A percentile compares a stretch with the other conserved stretches of the same genome.
Evolutionary conservation across 1,140 invertebrate genomes (phyloP).

Genomic region (Apis florea): DNA sequence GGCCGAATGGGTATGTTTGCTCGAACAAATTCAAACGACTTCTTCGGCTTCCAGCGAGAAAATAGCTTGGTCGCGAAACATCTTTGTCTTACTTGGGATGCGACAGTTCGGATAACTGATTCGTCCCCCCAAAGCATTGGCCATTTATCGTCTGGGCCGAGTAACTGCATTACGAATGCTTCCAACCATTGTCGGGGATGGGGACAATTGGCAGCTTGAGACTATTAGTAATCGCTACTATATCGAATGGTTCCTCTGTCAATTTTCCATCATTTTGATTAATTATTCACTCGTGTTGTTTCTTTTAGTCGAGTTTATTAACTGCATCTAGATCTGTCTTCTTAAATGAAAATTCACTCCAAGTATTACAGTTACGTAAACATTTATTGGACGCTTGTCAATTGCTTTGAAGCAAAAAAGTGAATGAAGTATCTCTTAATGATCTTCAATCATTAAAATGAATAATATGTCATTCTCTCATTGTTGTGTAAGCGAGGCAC

Average conservation of each 20-base stretch:
- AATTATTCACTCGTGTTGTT: not conserved
- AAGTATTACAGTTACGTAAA: too few relatives aligned
- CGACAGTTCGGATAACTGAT: not conserved
- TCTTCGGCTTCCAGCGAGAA: not conserved
- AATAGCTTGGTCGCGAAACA: not conserved
- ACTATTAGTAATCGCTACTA: not conserved
- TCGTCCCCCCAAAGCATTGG: not conserved
- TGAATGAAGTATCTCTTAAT: too few relatives aligned
- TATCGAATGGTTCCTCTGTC: not conserved
- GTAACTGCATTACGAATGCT: not conserved
- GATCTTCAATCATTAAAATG: too few relatives aligned
- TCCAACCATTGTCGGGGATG: too few relatives aligned
- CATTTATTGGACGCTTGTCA: too few relatives aligned
- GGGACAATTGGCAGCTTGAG: not conserved
- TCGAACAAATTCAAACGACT: not conserved
- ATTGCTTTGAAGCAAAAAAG: too few relatives aligned
- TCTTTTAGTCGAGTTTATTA: too few relatives aligned
- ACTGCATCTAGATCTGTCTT: too few relatives aligned
- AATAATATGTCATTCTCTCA: too few relatives aligned
- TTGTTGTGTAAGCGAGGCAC: too few relatives aligned
- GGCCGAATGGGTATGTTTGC: not conserved
- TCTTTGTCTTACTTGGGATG: not conserved
- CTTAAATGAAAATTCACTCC: too few relatives aligned
- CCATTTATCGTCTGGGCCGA: not conserved
- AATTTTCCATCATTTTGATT: not conserved